Evolutionary conservation across 2,113 vertebrate genomes (phyloP), one percentile per base, ranked within the genome.

Genomic region (Datnioides undecimradiatus): DNA sequence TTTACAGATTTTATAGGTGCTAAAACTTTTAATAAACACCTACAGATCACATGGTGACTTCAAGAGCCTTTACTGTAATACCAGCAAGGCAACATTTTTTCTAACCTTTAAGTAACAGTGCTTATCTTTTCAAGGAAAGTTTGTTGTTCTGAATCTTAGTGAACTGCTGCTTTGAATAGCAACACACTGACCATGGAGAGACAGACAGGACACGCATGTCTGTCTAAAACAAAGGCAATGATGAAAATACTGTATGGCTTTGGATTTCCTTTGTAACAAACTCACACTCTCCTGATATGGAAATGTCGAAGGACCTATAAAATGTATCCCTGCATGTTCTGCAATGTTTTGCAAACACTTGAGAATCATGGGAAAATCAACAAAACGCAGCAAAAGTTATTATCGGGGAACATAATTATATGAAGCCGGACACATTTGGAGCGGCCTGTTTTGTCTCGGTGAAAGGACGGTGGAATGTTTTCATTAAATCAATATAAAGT

Each of bases 101-200:
- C 27, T 45, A 76, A 66, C 64, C 59, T 27, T 72, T 76, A 87
- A 49, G 49, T 34, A 88, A 76, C 89, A 88, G 83, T 87, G 87
- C 82, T 87, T 73, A 38, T 80, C 41, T 87, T 67, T 59, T 66
- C 55, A 21, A 43, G 36, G 33, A 45, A 57, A 43, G 45, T 34
- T 27, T 80, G 64, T 34, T 12, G 17, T 62, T 67, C 68, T 46
- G 0, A 8, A 45, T 62, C 21, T 58, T 23, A 21, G 0, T 49
- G 40, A 84, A 21, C 27, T n/a, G 8, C 46, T 66, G 46, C n/a
- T 40, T 21, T 67, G 52, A 68, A 41, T 13, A 75, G 27, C 41
- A 43, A 67, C n/a, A 79, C 29, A 55, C 45, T 54, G 43, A 72
- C 33, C 59, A 77, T 54, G 59, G 52, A 57, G 17, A 80, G 25